Percentiles rank a stretch among this genome's conserved stretches.
Conservation (phyloP, 1,140 invertebrate genomes). For the Trichogramma pretiosum region DNA sequence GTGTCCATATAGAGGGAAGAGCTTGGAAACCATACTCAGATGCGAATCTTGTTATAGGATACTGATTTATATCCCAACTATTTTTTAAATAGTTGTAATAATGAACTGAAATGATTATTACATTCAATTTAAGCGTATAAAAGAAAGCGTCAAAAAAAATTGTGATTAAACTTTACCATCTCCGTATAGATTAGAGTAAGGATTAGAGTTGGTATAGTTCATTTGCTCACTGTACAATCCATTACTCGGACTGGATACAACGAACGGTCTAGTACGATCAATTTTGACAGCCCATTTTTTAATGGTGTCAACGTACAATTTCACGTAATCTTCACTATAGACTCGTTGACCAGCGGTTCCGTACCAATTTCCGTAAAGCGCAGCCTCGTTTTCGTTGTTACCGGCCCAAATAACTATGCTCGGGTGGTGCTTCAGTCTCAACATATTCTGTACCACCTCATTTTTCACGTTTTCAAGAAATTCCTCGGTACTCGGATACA, state of each 20-base stretch:
- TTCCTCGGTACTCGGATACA: conserved; percentile 74
- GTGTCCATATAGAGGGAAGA: conserved; percentile 60
- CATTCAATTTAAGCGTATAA: no score
- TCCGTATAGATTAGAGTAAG: conserved; percentile 72
- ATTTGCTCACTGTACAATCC: conserved; percentile 67
- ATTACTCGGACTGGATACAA: conserved; percentile 89
- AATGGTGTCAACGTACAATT: conserved; percentile 77
- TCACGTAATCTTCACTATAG: conserved; percentile 76
- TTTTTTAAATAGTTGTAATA: conserved; percentile 83
- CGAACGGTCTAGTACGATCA: conserved; percentile 58
- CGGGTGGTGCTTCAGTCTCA: conserved; percentile 78
- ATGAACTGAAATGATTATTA: conserved; percentile 71
- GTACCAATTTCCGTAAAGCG: conserved; percentile 79
- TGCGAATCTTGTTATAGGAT: conserved; percentile 74
- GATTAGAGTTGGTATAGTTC: conserved; percentile 68
- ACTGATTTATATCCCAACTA: conserved; percentile 70
- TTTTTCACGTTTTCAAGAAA: conserved; percentile 66
- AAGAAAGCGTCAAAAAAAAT: no score
- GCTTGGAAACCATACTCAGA: conserved; percentile 96
- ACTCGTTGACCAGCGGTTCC: conserved; percentile 48
- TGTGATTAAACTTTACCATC: conserved; percentile 57
- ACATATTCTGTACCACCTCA: conserved; percentile 80
- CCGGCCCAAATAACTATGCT: conserved; percentile 85
- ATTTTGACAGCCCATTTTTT: conserved; percentile 54
- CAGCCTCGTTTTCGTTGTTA: conserved; percentile 97